Evolutionary conservation across 2,888 invertebrate genomes (phyloP).

Genomic region (Trissonchulus latispiculum): DNA sequence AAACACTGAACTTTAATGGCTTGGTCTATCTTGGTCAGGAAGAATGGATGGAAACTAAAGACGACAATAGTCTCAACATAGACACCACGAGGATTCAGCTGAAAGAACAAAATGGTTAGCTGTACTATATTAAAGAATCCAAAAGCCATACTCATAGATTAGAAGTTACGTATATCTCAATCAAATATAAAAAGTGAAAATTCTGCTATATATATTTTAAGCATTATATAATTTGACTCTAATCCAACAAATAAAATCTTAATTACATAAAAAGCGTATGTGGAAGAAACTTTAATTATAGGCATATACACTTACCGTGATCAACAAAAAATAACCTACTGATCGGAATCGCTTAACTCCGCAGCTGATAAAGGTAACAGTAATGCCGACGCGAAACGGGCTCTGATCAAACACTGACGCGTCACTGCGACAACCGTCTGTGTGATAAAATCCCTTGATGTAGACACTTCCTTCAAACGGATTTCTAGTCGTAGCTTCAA

Average conservation of each 20-base stretch:
- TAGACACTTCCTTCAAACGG: conserved; percentile 43
- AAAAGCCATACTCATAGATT: too few species aligned
- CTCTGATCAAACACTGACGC: conserved; percentile 35
- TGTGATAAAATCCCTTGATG: conserved; percentile 36
- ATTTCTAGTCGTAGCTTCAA: conserved; percentile 40
- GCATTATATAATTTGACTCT: too few species aligned
- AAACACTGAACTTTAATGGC: conserved; percentile 42
- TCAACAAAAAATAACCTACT: too few species aligned
- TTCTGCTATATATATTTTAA: background rate
- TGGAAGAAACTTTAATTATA: too few species aligned
- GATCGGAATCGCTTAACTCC: conserved; percentile 42
- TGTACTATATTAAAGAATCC: too few species aligned
- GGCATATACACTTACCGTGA: too few species aligned
- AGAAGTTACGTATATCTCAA: too few species aligned
- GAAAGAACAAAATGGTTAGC: conserved; percentile 21
- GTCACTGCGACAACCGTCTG: conserved; percentile 36
- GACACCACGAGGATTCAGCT: conserved; percentile 40
- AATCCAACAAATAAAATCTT: too few species aligned
- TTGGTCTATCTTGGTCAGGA: conserved; percentile 44
- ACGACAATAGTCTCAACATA: conserved; percentile 40
- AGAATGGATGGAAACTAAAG: conserved; percentile 40
- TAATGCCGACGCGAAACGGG: conserved; percentile 36
- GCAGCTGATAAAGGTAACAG: conserved; percentile 39
- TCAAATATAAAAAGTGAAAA: background rate
- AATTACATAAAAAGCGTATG: too few species aligned